These are phyloP conservation scores for Neotoxoptera formosana DNA, from an alignment of 1,140 invertebrate species.

Conservation along the genomic window DNA sequence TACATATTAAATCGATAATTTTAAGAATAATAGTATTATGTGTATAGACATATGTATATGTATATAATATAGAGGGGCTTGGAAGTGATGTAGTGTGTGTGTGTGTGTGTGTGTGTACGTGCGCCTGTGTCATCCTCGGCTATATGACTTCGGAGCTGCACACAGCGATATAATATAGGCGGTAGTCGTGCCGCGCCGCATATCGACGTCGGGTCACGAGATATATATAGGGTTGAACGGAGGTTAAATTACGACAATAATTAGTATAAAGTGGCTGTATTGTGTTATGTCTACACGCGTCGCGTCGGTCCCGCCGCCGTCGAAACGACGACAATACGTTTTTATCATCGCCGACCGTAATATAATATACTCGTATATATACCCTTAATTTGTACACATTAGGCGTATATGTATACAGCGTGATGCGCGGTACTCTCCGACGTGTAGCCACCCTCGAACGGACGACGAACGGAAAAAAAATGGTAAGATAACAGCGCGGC, in stretches of 20 bases:
- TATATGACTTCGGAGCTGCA: neutral
- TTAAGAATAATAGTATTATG: neutral
- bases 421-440: neutral
- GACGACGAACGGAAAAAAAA: neutral
- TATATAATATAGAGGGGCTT: neutral
- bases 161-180: neutral
- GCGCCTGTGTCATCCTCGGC: neutral
- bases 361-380: neutral
- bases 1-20: constrained; percentile 15
- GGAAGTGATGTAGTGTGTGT: neutral
- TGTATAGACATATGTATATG: neutral
- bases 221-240: neutral
- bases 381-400: neutral
- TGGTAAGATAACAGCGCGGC: neutral
- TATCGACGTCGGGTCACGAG: neutral
- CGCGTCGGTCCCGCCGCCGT: neutral
- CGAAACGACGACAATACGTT: neutral
- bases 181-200: neutral
- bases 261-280: neutral
- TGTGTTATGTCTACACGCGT: no score
- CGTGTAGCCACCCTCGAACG: no score
- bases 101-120: neutral
- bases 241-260: neutral
- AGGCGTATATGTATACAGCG: neutral
- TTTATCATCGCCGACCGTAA: no score